Evolutionary conservation across 2,888 invertebrate genomes (phyloP).

Genomic region (Lottia gigantea): DNA sequence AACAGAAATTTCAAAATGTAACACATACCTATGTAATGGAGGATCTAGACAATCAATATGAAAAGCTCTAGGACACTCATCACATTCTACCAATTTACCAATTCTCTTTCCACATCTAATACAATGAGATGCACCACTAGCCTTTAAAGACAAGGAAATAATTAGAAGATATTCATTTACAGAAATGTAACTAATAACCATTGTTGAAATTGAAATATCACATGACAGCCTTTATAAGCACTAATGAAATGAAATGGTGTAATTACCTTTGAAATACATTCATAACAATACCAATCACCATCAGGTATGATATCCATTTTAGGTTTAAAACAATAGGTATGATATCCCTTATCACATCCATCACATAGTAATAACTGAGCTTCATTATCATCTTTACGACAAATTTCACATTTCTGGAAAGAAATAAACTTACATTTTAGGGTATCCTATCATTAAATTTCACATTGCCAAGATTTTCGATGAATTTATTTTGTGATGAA

Average conservation of each 20-base stretch:
- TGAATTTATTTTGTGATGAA: no score
- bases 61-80: slow-evolving; percentile 89
- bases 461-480: no score
- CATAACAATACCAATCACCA: slow-evolving; percentile 98
- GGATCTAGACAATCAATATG: slow-evolving; percentile 95
- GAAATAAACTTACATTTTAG: no score
- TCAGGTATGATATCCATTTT: slow-evolving; percentile 96
- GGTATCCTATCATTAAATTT: no score
- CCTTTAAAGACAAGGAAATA: slow-evolving; percentile 36
- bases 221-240: no score
- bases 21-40: slow-evolving; percentile 73
- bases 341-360: slow-evolving; percentile 97
- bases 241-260: no score
- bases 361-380: slow-evolving; percentile 94
- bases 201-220: no score
- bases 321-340: slow-evolving; percentile 97
- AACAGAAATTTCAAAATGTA: neutral
- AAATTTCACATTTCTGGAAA: slow-evolving; percentile 95
- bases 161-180: no score
- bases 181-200: no score
- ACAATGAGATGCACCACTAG: slow-evolving; percentile 89
- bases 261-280: slow-evolving; percentile 74
- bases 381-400: slow-evolving; percentile 94
- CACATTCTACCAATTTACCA: slow-evolving; percentile 84
- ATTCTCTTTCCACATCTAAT: slow-evolving; percentile 86